These are phyloP conservation scores for Prionailurus bengalensis DNA, from an alignment of 2,113 vertebrate species.

Conservation along the genomic window DNA sequence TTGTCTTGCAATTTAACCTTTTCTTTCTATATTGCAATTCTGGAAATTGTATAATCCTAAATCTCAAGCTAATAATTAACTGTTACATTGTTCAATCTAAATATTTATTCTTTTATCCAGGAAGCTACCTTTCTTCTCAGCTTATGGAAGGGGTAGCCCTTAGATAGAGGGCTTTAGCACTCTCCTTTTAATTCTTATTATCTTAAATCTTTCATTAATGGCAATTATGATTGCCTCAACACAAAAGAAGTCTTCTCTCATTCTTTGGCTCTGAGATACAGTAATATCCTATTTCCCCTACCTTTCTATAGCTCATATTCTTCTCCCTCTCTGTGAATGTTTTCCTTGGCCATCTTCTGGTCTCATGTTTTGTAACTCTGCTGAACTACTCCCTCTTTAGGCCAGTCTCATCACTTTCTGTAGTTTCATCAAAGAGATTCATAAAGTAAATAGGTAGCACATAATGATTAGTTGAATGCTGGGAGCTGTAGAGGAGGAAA, in stretches of 20 bases:
- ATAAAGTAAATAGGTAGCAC: not conserved
- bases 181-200: not conserved
- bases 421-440: not conserved
- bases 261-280: not conserved
- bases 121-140: not conserved
- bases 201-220: not conserved
- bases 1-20: constrained; percentile 17
- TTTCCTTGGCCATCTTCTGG: not conserved
- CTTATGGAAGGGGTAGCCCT: not conserved
- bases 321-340: not conserved
- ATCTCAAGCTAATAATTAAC: not conserved
- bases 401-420: not conserved
- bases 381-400: constrained; percentile 1
- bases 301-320: not conserved
- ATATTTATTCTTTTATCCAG: not conserved
- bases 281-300: not conserved
- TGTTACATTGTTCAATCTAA: not conserved
- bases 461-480: not conserved
- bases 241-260: not conserved
- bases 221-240: not conserved
- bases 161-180: not conserved
- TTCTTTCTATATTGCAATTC: constrained; percentile 6
- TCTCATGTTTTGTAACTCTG: not conserved
- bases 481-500: not conserved
- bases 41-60: not conserved